Evolutionary conservation across 2,888 invertebrate species (phyloP).

Genomic region (Cantharis rufa): DNA sequence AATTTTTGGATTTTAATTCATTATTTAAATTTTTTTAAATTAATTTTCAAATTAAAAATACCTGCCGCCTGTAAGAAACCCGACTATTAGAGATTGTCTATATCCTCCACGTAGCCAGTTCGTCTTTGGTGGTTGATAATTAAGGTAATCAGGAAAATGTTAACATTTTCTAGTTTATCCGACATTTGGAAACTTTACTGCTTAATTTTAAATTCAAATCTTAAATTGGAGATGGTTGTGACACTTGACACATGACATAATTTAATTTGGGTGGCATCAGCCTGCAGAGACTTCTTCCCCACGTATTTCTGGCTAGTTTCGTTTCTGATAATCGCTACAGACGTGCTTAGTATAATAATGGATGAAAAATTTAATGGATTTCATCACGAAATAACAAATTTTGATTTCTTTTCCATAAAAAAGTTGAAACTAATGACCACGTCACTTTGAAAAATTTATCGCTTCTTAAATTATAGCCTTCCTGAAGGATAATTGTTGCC

Average conservation of each 20-base stretch:
- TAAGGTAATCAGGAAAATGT: not conserved
- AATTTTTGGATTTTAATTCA: too few relatives aligned
- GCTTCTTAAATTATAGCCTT: not conserved
- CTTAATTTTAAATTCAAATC: not conserved
- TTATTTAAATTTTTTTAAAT: too few relatives aligned
- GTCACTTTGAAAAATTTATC: not conserved
- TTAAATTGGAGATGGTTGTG: not conserved
- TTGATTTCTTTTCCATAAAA: not conserved
- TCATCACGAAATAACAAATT: not conserved
- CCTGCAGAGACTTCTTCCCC: not conserved
- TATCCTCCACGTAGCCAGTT: not conserved
- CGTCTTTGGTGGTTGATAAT: not conserved
- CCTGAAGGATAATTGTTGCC: not conserved
- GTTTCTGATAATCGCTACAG: not conserved
- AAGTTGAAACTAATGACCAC: not conserved
- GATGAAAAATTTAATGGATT: not conserved
- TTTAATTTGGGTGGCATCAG: not conserved
- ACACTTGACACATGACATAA: not conserved
- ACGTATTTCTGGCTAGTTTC: not conserved
- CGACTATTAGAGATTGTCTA: too few relatives aligned
- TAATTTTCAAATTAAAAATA: too few relatives aligned
- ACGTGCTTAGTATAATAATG: not conserved
- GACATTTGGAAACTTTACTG: not conserved
- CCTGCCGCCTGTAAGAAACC: too few relatives aligned
- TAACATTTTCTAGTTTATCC: not conserved